A percentile compares a stretch with the other conserved stretches of the same genome.
Evolutionary conservation across 2,797 vertebrate species (phyloP).

Genomic region (Fratercula arctica): DNA sequence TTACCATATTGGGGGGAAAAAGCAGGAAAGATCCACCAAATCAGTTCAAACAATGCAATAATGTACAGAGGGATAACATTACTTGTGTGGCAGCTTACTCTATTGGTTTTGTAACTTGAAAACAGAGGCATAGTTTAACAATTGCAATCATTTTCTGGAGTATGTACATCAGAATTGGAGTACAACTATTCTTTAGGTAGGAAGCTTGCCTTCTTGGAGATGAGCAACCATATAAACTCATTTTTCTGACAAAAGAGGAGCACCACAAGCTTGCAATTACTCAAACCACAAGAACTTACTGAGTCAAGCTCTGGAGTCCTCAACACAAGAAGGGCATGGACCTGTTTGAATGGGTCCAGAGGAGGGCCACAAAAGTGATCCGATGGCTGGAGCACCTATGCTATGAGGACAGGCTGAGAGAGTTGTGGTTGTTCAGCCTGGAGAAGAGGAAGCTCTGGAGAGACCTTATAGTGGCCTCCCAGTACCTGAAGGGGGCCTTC

Average conservation of each 20-base stretch:
- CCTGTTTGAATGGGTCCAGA: too few relatives aligned
- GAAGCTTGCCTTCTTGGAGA: not conserved
- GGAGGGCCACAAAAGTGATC: too few relatives aligned
- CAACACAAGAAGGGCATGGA: too few relatives aligned
- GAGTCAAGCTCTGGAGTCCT: too few relatives aligned
- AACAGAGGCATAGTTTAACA: not conserved
- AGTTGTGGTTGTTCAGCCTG: too few relatives aligned
- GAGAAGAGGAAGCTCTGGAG: too few relatives aligned
- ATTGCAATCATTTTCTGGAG: not conserved
- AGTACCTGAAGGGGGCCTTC: too few relatives aligned
- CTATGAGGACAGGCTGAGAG: too few relatives aligned
- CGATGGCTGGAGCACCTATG: too few relatives aligned
- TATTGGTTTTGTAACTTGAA: not conserved
- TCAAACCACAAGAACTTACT: not conserved
- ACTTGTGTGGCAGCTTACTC: not conserved
- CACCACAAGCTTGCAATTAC: not conserved
- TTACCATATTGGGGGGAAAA: fast-evolving
- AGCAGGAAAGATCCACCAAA: not conserved
- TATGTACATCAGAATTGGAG: not conserved
- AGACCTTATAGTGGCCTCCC: too few relatives aligned
- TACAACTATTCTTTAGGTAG: not conserved
- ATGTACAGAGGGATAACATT: not conserved
- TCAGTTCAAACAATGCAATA: not conserved
- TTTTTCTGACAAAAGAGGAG: not conserved
- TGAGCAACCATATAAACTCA: not conserved